phyloP scores from a whole-genome alignment of 2,888 invertebrate genomes.

The Yponomeuta malinellus region DNA sequence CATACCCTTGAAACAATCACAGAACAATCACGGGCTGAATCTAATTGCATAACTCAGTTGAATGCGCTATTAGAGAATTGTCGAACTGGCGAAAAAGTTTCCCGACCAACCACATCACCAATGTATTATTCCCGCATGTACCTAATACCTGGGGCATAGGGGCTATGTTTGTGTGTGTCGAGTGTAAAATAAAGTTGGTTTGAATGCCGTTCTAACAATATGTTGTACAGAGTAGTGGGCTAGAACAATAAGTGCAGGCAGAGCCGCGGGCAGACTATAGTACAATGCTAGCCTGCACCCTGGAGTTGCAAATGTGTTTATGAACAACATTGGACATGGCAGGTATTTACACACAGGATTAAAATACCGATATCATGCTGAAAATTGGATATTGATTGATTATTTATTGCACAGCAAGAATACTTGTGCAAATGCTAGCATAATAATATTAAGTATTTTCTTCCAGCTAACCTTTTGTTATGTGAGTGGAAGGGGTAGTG shows the following conservation, averaged over 20 bases:
- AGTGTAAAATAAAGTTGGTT: not conserved
- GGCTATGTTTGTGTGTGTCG: not conserved
- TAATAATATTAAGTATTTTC: too few species aligned
- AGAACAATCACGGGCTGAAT: slow-evolving; percentile 11
- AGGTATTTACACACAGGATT: not conserved
- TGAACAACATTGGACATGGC: not conserved
- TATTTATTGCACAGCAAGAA: too few species aligned
- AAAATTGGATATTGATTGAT: too few species aligned
- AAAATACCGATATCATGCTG: too few species aligned
- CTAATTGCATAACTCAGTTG: slow-evolving; percentile 17
- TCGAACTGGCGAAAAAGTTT: slow-evolving; percentile 17
- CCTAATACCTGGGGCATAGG: not conserved
- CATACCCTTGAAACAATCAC: slow-evolving; percentile 11
- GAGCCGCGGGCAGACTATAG: slow-evolving; percentile 12
- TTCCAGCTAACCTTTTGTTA: too few species aligned
- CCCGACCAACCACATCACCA: not conserved
- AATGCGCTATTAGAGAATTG: slow-evolving; percentile 18
- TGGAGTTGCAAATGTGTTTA: not conserved
- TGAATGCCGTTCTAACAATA: slow-evolving; percentile 4
- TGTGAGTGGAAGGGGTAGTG: too few species aligned
- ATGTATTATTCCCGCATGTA: not conserved
- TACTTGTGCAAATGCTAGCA: too few species aligned
- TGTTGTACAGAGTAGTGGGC: slow-evolving; percentile 10
- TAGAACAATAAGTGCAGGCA: slow-evolving; percentile 18
- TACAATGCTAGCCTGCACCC: slow-evolving; percentile 13